A percentile compares a stretch with the other conserved stretches of the same genome.
Conservation (phyloP, 1,140 invertebrate genomes). For the Orius insidiosus region DNA sequence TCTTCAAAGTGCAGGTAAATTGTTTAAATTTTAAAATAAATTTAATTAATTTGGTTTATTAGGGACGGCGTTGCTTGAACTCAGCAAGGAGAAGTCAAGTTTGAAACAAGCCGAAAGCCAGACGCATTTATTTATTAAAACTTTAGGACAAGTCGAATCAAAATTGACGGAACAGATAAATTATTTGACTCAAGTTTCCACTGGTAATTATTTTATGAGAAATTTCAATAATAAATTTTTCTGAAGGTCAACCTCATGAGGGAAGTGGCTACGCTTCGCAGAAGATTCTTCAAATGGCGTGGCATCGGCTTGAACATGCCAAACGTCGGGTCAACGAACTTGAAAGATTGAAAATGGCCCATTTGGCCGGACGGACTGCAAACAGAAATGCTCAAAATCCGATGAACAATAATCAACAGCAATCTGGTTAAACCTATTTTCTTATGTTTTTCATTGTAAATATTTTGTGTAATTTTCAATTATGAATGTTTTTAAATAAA, state of each 20-base stretch:
- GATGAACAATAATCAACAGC: no score
- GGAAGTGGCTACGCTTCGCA: constrained; percentile 88
- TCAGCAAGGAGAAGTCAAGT: constrained; percentile 87
- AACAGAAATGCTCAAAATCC: no score
- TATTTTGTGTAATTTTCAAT: no score
- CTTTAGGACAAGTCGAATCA: constrained; percentile 68
- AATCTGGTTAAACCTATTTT: no score
- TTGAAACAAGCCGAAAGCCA: constrained; percentile 84
- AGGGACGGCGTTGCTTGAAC: constrained; percentile 76
- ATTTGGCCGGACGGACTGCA: constrained; percentile 26
- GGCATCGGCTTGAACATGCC: constrained; percentile 83
- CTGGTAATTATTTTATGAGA: no score
- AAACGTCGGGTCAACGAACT: constrained; percentile 69
- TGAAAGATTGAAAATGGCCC: constrained; percentile 61
- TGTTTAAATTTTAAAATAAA: no score
- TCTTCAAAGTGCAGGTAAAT: constrained; percentile 71
- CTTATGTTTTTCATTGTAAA: no score
- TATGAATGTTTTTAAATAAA: no score
- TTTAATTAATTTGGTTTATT: no score
- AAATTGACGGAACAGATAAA: constrained; percentile 87
- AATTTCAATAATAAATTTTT: constrained; percentile 9
- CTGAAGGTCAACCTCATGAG: constrained; percentile 78
- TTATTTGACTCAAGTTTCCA: constrained; percentile 90
- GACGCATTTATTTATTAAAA: constrained; percentile 78
- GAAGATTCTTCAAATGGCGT: constrained; percentile 90